Percentiles rank a stretch among this genome's conserved stretches.
These are phyloP conservation scores for Vireo altiloquus DNA, from an alignment of 2,113 vertebrate genomes.

Conservation along the genomic window DNA sequence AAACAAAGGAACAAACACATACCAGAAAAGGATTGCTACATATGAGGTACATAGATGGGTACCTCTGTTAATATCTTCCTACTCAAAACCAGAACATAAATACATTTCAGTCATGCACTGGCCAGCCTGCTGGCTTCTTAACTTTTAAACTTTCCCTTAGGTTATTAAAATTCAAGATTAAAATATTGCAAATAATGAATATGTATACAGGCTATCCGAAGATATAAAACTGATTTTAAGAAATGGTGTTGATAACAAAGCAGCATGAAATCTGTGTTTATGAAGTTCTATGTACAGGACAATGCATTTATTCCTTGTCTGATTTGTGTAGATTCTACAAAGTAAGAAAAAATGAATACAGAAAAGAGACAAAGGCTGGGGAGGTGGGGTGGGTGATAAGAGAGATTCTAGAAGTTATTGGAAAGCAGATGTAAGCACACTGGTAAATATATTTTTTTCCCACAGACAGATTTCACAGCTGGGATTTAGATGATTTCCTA, in stretches of 20 bases:
- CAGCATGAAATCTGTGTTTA: background rate
- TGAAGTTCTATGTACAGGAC: background rate
- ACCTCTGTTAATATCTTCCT: background rate
- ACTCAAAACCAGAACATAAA: background rate
- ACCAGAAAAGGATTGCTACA: background rate
- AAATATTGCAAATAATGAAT: slow-evolving; percentile 2
- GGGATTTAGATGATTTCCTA: slow-evolving; percentile 3
- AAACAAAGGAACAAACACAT: background rate
- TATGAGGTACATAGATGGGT: background rate
- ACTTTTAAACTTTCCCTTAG: background rate
- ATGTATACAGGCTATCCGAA: background rate
- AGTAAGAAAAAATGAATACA: background rate
- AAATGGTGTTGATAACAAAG: background rate
- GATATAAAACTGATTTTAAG: slow-evolving; percentile 1
- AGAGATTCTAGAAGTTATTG: background rate
- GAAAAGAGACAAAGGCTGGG: background rate
- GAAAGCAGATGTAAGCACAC: background rate
- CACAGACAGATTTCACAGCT: background rate
- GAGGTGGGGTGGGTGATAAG: background rate
- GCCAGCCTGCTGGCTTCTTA: background rate
- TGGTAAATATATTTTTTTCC: background rate
- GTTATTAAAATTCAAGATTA: background rate
- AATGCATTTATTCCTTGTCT: background rate
- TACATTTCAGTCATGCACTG: background rate
- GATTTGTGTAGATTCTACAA: background rate